Evolutionary conservation across 1,140 invertebrate species (phyloP).

Genomic region (Himalopsyche phryganea): DNA sequence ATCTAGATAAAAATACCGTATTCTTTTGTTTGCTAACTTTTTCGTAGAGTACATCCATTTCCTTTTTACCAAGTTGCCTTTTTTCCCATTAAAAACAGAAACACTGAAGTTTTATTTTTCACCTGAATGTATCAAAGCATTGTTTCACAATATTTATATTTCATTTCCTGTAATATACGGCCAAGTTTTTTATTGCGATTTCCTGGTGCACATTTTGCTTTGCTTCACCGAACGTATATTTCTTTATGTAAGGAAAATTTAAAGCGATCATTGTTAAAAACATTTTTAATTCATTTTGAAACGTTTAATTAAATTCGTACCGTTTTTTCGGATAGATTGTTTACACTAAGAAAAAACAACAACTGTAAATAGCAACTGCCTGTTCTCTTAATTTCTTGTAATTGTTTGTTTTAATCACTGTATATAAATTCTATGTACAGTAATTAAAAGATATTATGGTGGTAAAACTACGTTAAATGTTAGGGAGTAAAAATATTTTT

Average conservation of each 20-base stretch:
- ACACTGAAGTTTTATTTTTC: slow-evolving; percentile 31
- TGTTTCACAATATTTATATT: slow-evolving; percentile 35
- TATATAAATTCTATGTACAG: too few relatives aligned
- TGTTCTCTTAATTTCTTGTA: too few relatives aligned
- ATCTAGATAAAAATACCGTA: slow-evolving; percentile 25
- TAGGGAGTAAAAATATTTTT: too few relatives aligned
- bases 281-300: too few relatives aligned
- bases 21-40: slow-evolving; percentile 29
- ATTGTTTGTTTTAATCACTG: too few relatives aligned
- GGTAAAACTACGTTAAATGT: too few relatives aligned
- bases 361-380: too few relatives aligned
- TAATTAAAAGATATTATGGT: too few relatives aligned
- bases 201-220: slow-evolving; percentile 27
- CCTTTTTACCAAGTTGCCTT: slow-evolving; percentile 15
- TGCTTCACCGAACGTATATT: slow-evolving; percentile 7
- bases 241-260: slow-evolving; percentile 4
- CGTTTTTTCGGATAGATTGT: too few relatives aligned
- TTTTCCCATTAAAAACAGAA: slow-evolving; percentile 27
- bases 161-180: slow-evolving; percentile 29
- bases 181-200: slow-evolving; percentile 32
- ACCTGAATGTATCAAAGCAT: slow-evolving; percentile 32
- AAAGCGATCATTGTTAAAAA: too few relatives aligned
- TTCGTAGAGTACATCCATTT: slow-evolving; percentile 22
- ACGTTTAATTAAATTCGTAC: too few relatives aligned
- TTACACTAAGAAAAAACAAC: too few relatives aligned